Evolutionary conservation across 2,113 vertebrate species (phyloP).

Genomic region (Entomyzon cyanotis): DNA sequence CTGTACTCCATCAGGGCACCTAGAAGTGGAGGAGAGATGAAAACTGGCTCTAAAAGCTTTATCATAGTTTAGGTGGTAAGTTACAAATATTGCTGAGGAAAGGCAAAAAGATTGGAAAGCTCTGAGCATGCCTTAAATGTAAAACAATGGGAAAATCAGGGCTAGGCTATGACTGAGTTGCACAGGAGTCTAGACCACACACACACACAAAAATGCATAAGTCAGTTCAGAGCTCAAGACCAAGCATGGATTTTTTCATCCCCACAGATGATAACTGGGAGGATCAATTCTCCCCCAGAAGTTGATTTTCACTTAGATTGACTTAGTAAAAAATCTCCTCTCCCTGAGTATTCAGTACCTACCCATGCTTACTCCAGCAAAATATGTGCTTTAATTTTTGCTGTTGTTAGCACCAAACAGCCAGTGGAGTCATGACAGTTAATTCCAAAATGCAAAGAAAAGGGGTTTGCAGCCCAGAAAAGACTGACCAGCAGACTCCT

Average conservation of each 20-base stretch:
- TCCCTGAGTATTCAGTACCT: neutral
- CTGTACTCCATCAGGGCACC: neutral
- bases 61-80: constrained; percentile 23
- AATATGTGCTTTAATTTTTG: neutral
- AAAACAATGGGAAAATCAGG: constrained; percentile 48
- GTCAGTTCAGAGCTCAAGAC: constrained; percentile 3
- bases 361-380: neutral
- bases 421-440: neutral
- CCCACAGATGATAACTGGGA: neutral
- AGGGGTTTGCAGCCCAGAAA: neutral
- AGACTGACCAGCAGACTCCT: neutral
- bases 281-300: neutral
- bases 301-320: neutral
- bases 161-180: constrained; percentile 32
- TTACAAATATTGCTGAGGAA: constrained; percentile 42
- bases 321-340: neutral
- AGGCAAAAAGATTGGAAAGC: constrained; percentile 12
- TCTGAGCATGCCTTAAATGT: constrained; percentile 32
- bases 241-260: neutral
- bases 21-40: constrained; percentile 15
- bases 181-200: constrained; percentile 42
- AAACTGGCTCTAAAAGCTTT: constrained; percentile 36
- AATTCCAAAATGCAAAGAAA: neutral
- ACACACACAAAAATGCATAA: neutral
- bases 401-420: neutral